Conservation (phyloP, 2,797 vertebrate genomes). For the Takifugu rubripes region DNA sequence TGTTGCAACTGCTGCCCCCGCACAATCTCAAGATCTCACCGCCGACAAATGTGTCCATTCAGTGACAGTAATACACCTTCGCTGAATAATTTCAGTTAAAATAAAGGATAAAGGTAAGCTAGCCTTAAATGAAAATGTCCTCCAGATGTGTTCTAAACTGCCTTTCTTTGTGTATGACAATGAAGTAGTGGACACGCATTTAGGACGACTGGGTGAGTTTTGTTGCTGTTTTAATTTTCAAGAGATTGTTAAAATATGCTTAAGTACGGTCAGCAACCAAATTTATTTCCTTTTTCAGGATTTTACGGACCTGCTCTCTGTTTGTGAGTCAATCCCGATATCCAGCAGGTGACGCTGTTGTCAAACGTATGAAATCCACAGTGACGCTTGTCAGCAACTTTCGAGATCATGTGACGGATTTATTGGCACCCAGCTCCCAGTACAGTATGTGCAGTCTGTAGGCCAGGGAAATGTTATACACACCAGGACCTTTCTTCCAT, state of each 20-base stretch:
- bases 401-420: not conserved
- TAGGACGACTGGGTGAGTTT: too few relatives aligned
- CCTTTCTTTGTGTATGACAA: not conserved
- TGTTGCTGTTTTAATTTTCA: too few relatives aligned
- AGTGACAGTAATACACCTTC: slow-evolving; percentile 21
- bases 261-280: too few relatives aligned
- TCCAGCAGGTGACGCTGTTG: slow-evolving; percentile 68
- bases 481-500: slow-evolving; percentile 35
- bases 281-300: too few relatives aligned
- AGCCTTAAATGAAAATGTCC: not conserved
- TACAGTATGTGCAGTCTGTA: slow-evolving; percentile 33
- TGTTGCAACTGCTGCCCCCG: slow-evolving; percentile 26
- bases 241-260: not conserved
- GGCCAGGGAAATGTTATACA: slow-evolving; percentile 20
- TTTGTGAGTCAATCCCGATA: not conserved
- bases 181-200: too few relatives aligned
- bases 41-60: slow-evolving; percentile 32
- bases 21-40: slow-evolving; percentile 33
- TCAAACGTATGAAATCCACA: slow-evolving; percentile 37
- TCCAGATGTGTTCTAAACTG: not conserved
- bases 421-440: slow-evolving; percentile 1
- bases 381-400: not conserved
- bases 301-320: not conserved
- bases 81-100: slow-evolving; percentile 7
- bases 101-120: not conserved